Percentiles rank a stretch among this genome's conserved stretches.
Evolutionary conservation across 2,113 vertebrate species (phyloP).

Genomic region (Austrofundulus limnaeus): DNA sequence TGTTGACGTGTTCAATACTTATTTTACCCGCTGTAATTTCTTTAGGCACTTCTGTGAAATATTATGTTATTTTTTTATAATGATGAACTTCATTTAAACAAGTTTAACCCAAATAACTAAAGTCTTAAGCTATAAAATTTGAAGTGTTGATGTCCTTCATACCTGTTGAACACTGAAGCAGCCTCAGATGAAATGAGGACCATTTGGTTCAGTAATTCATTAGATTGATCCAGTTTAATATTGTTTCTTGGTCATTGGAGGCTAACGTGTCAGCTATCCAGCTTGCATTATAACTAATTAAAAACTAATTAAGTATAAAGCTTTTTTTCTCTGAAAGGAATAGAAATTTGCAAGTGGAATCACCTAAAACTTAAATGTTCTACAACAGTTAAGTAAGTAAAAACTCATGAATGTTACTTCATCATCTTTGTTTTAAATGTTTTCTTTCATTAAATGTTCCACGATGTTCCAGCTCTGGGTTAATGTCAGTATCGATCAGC

Average conservation of each 20-base stretch:
- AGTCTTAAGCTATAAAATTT: background rate
- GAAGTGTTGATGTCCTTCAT: background rate
- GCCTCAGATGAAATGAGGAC: background rate
- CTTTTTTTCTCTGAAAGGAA: background rate
- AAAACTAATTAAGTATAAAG: background rate
- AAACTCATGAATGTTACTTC: background rate
- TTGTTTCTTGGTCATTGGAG: background rate
- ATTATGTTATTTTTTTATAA: background rate
- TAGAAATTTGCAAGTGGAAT: background rate
- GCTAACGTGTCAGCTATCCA: background rate
- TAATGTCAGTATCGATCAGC: background rate
- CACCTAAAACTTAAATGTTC: background rate
- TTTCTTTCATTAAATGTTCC: background rate
- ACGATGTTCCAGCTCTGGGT: background rate
- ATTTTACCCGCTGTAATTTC: no score
- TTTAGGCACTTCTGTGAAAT: no score
- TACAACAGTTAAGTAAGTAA: no score
- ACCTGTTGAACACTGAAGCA: background rate
- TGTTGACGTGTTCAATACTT: no score
- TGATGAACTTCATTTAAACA: background rate
- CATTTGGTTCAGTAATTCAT: constrained; percentile 15
- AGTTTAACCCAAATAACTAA: background rate
- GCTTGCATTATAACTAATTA: constrained; percentile 6
- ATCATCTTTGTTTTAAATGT: background rate
- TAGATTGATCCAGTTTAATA: constrained; percentile 11